Conservation (phyloP, 2,113 vertebrate genomes). For the Lathamus discolor region DNA sequence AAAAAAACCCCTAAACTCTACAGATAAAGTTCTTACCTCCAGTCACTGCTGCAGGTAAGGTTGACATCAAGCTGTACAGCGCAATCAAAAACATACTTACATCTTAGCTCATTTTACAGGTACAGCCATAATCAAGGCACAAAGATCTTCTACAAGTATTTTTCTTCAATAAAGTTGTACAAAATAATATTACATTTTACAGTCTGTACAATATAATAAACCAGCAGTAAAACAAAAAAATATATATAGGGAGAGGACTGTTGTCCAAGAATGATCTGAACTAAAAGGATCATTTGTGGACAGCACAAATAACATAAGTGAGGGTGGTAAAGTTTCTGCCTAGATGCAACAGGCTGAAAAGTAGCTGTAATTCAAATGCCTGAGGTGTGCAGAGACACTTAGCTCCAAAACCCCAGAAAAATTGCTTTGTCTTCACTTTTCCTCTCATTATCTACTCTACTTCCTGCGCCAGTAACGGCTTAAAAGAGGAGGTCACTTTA, state of each 20-base stretch:
- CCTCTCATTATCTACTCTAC: slow-evolving; percentile 67
- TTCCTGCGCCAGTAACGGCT: slow-evolving; percentile 69
- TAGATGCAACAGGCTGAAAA: slow-evolving; percentile 72
- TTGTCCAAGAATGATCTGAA: slow-evolving; percentile 74
- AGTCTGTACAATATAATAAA: slow-evolving; percentile 96
- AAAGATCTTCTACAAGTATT: slow-evolving; percentile 97
- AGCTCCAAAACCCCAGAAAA: slow-evolving; percentile 67
- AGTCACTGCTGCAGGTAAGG: slow-evolving; percentile 85
- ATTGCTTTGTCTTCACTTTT: slow-evolving; percentile 68
- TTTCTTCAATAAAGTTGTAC: slow-evolving; percentile 96
- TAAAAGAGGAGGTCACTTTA: slow-evolving; percentile 69
- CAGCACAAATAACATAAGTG: slow-evolving; percentile 79
- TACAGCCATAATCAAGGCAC: slow-evolving; percentile 97
- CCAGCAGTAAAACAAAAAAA: slow-evolving; percentile 84
- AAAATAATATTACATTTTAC: slow-evolving; percentile 98
- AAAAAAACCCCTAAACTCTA: slow-evolving; percentile 86
- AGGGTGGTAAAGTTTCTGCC: slow-evolving; percentile 73
- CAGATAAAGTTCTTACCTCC: slow-evolving; percentile 85
- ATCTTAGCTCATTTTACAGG: slow-evolving; percentile 96
- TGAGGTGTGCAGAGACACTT: slow-evolving; percentile 79
- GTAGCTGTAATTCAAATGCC: slow-evolving; percentile 78
- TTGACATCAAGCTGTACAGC: slow-evolving; percentile 94
- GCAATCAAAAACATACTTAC: slow-evolving; percentile 92
- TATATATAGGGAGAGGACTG: slow-evolving; percentile 72
- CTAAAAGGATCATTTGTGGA: slow-evolving; percentile 81